Conservation (phyloP, 2,113 vertebrate genomes). For the Arenaria interpres region DNA sequence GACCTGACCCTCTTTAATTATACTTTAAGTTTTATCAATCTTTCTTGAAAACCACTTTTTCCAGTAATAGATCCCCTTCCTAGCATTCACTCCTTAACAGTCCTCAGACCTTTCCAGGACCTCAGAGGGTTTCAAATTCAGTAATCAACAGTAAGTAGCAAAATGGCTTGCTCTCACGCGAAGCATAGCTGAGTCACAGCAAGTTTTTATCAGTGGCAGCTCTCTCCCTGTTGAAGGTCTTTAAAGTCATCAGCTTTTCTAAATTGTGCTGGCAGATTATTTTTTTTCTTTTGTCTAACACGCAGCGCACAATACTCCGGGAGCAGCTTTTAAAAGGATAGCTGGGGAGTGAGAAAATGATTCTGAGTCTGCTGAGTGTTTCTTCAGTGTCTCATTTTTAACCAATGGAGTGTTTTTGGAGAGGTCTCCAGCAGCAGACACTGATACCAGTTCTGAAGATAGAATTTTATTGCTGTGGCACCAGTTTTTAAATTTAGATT, state of each 20-base stretch:
- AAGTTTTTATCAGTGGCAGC: not conserved
- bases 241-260: conserved; percentile 4
- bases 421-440: not conserved
- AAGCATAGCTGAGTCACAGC: conserved; percentile 31
- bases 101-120: not conserved
- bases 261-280: not conserved
- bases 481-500: not conserved
- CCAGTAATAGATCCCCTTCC: not conserved
- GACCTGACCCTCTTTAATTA: not conserved
- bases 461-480: not conserved
- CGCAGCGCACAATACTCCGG: not conserved
- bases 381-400: not conserved
- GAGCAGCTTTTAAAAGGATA: not conserved
- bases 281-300: not conserved
- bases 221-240: not conserved
- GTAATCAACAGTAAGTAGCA: conserved; percentile 15
- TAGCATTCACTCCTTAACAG: not conserved
- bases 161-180: not conserved
- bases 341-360: not conserved
- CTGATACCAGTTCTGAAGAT: not conserved
- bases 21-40: not conserved
- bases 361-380: not conserved
- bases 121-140: not conserved
- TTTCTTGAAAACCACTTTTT: not conserved
- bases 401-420: not conserved